Conservation (phyloP, 1,140 invertebrate genomes). For the Parapsyche elsis region DNA sequence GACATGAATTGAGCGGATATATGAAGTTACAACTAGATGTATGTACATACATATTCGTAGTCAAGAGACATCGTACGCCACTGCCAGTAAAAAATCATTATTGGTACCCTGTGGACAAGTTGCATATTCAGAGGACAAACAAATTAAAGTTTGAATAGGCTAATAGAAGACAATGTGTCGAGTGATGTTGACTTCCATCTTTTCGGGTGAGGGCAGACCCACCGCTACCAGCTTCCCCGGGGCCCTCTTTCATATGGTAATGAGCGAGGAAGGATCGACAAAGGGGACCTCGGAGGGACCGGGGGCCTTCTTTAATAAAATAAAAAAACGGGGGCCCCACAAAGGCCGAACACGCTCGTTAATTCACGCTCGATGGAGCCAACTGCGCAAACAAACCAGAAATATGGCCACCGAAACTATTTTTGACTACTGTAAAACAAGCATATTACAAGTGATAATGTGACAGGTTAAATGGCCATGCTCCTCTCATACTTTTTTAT, state of each 20-base stretch:
- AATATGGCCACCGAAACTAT: constrained; percentile 38
- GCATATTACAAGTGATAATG: constrained; percentile 44
- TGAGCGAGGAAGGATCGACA: constrained; percentile 28
- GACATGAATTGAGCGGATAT: no score
- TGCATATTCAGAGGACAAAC: constrained; percentile 43
- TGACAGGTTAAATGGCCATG: constrained; percentile 4
- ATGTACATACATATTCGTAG: no score
- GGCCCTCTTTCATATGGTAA: constrained; percentile 52
- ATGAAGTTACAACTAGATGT: no score
- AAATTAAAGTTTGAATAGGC: constrained; percentile 48
- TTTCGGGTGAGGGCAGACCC: constrained; percentile 13
- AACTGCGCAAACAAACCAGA: constrained; percentile 51
- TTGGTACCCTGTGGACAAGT: not conserved
- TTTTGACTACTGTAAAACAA: constrained; percentile 45
- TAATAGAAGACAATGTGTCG: constrained; percentile 44
- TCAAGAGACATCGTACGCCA: no score
- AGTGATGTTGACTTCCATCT: constrained; percentile 19
- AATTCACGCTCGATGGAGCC: constrained; percentile 37
- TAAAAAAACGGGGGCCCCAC: constrained; percentile 33
- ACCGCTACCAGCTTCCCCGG: constrained; percentile 28
- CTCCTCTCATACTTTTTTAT: constrained; percentile 2
- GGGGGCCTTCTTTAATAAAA: constrained; percentile 33
- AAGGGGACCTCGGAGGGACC: constrained; percentile 31
- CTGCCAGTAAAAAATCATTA: no score
- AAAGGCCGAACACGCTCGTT: constrained; percentile 47